Evolutionary conservation across 2,797 vertebrate genomes (phyloP).

Genomic region (Schizopygopsis malacanthus): DNA sequence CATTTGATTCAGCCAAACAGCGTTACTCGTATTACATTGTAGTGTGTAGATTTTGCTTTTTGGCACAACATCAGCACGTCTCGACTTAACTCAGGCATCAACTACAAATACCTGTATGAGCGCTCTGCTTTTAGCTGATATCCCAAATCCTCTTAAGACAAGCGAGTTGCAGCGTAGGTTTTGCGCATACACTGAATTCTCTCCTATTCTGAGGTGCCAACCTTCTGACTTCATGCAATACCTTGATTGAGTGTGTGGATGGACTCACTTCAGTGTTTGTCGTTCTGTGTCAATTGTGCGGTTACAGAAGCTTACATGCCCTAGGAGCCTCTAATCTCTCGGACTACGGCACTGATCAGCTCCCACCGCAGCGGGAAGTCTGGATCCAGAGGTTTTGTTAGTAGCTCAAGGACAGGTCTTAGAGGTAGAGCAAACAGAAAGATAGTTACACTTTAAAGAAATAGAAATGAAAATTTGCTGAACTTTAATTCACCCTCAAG

Average conservation of each 20-base stretch:
- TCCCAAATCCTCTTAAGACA: constrained; percentile 72
- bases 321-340: constrained; percentile 45
- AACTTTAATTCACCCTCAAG: not conserved
- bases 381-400: not conserved
- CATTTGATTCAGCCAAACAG: constrained; percentile 60
- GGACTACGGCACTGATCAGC: constrained; percentile 34
- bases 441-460: not conserved
- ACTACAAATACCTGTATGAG: constrained; percentile 71
- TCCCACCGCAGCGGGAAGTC: constrained; percentile 20
- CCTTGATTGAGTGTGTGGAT: constrained; percentile 58
- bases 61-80: constrained; percentile 65
- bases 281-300: constrained; percentile 35
- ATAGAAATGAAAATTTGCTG: not conserved
- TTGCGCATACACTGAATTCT: constrained; percentile 46
- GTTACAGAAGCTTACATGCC: constrained; percentile 56
- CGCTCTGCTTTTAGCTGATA: constrained; percentile 70
- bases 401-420: constrained; percentile 18
- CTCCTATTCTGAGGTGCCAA: constrained; percentile 8
- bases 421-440: not conserved
- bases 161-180: constrained; percentile 54
- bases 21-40: constrained; percentile 44
- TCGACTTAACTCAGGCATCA: constrained; percentile 67
- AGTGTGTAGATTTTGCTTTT: constrained; percentile 48
- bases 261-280: constrained; percentile 36
- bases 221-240: constrained; percentile 40